These are phyloP conservation scores for Hirudo medicinalis DNA, from an alignment of 1,140 invertebrate genomes.

Conservation along the genomic window DNA sequence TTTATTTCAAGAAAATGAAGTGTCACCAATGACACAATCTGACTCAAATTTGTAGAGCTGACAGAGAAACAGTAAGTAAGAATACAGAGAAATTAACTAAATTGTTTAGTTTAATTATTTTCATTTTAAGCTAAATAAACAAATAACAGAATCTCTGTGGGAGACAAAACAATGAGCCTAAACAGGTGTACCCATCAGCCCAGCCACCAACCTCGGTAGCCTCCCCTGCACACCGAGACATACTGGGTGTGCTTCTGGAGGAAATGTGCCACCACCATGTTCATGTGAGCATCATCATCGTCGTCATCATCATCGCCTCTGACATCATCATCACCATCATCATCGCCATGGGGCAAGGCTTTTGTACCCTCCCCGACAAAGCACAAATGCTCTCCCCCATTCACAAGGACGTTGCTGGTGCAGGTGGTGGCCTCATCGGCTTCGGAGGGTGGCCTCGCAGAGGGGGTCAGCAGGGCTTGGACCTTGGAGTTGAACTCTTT, in stretches of 20 bases:
- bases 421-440: not conserved
- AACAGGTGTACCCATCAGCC: not conserved
- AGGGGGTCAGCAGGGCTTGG: slow-evolving; percentile 75
- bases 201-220: slow-evolving; percentile 55
- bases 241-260: slow-evolving; percentile 82
- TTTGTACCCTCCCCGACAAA: slow-evolving; percentile 78
- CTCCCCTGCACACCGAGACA: slow-evolving; percentile 79
- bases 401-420: slow-evolving; percentile 50
- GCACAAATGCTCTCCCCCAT: slow-evolving; percentile 88
- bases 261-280: slow-evolving; percentile 96
- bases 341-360: slow-evolving; percentile 26
- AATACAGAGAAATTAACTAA: too few species aligned
- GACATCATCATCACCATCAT: slow-evolving; percentile 43
- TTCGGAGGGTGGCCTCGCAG: slow-evolving; percentile 38
- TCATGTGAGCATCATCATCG: slow-evolving; percentile 88
- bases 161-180: slow-evolving; percentile 14
- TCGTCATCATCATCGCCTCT: slow-evolving; percentile 36
- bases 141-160: too few species aligned
- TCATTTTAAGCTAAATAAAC: too few species aligned
- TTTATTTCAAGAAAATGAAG: too few species aligned
- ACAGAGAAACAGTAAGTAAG: too few species aligned
- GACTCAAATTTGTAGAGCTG: too few species aligned
- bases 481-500: slow-evolving; percentile 84
- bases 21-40: too few species aligned
- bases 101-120: too few species aligned